Conservation (phyloP, 2,113 vertebrate genomes). For the Emydura subglobosa region DNA sequence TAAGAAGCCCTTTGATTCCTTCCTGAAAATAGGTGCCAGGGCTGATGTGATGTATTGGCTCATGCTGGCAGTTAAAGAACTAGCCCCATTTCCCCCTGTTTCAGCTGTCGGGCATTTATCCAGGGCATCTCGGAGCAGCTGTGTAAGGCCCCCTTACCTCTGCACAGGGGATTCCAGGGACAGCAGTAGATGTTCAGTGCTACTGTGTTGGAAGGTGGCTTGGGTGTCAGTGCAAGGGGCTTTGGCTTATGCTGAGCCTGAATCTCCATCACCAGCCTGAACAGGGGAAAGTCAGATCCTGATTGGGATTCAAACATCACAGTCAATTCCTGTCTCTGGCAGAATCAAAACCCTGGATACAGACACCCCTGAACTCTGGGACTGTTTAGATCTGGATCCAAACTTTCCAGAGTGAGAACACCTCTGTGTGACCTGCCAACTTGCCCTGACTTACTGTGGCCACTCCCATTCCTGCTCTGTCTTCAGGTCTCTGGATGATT, state of each 20-base stretch:
- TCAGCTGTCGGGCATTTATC: conserved; percentile 74
- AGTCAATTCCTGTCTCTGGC: not conserved
- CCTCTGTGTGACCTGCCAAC: not conserved
- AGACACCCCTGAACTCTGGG: not conserved
- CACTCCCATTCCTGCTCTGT: not conserved
- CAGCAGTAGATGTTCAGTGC: not conserved
- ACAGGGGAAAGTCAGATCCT: conserved; percentile 44
- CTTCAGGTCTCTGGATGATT: not conserved
- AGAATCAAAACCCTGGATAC: not conserved
- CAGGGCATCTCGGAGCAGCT: conserved; percentile 66
- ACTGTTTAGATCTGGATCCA: not conserved
- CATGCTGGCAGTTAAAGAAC: conserved; percentile 67
- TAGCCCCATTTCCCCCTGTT: conserved; percentile 63
- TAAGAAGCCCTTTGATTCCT: conserved; percentile 78
- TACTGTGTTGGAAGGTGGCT: not conserved
- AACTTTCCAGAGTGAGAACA: not conserved
- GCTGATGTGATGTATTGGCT: conserved; percentile 73
- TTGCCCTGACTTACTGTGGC: not conserved
- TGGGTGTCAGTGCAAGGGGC: conserved; percentile 39
- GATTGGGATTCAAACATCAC: conserved; percentile 50
- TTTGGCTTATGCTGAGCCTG: conserved; percentile 17
- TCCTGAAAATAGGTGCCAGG: conserved; percentile 78
- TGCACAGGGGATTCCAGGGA: not conserved
- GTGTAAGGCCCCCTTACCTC: conserved; percentile 51
- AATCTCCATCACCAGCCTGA: conserved; percentile 52